Evolutionary conservation across 2,888 invertebrate species (phyloP), one percentile per base, ranked within the genome.

Genomic region (Alitta virens): DNA sequence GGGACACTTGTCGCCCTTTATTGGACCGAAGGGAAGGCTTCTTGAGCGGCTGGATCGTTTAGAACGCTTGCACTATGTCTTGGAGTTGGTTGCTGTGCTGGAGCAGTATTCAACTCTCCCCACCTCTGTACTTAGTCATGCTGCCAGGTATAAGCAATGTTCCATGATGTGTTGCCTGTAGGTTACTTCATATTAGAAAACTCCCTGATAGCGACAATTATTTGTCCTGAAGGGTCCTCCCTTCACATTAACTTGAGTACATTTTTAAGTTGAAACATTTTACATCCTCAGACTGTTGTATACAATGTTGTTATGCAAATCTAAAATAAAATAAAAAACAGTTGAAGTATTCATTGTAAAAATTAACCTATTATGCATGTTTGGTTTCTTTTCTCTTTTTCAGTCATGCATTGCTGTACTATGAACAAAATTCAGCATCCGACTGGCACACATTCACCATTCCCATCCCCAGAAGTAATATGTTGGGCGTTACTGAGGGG

Each of bases 51-150:
- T 75, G 2, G 60, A 58, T 2, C 24, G 68, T 1, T 58, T 77
- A 23, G 67, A 68, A 25, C 74, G 72, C 60, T 64, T 75, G 23
- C 76, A 77, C 9, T 65, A 68, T 62, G 72, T 71, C 5, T 63
- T 75, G 46, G 77, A 77, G 58, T 68, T 75, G 63, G 71, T 74
- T 9, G 66, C 72, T 12, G 68, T 75, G 64, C 56, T 76, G 56
- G 71, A 74, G 40, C 64, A 73, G 54, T 71, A 68, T 52, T 63
- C 76, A 3, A 68, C 70, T 38, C 66, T 75, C 1, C 71, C 76
- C 1, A 59, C 67, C 0, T 54, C 63, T n/a, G 67, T 63, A 14
- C 67, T 77, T 12, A 66, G 68, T 42, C 60, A 65, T 25, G 56
- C 69, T 52, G 72, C 72, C 12, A 55, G 72, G 49, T 62, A 40